Evolutionary conservation across 2,113 vertebrate species (phyloP), one percentile per base, ranked within the genome.

Genomic region (Lepisosteus oculatus): DNA sequence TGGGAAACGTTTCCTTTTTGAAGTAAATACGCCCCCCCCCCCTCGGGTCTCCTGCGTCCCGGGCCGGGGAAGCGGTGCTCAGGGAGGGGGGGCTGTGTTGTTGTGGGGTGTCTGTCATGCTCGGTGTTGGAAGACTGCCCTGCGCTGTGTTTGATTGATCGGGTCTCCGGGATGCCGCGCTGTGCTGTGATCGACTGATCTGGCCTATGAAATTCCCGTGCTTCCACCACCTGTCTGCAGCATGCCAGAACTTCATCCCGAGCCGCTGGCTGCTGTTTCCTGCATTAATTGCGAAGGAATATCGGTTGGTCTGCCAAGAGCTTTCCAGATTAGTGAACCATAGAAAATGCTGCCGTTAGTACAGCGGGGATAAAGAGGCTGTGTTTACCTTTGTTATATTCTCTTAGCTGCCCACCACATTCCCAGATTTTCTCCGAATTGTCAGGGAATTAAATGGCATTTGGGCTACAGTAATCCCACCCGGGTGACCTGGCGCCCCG

Each of bases 391-490:
- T 44, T 72, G n/a, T n/a, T n/a, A 29, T 29, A 75, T 78, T 79
- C 62, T 76, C 72, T 29, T 29, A 29, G 17, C 17, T 29, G 5
- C 47, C 47, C 47, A 51, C 5, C 47, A 1, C 47, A 2, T 9
- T 6, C 76, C 80, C 67, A 14, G 79, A 77, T 70, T 51, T 88
- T 86, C 85, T 87, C 85, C 79, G 77, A 84, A 83, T 85, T 85
- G 80, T 81, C 82, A 73, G 77, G 82, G 84, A 83, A 82, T 83
- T 77, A 71, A 74, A 79, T 84, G 79, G 85, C 87, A 79, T 84
- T 73, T 68, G 84, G 86, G 87, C 43, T 75, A 79, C 88, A 51
- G 77, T 92, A 89, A 92, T 90, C 80, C 87, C 86, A 89, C 90
- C 82, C 88, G 89, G 89, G 86, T 92, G 90, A 90, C 86, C 85